Conservation (phyloP, 2,797 vertebrate species). For the Hoplostethus atlanticus region DNA sequence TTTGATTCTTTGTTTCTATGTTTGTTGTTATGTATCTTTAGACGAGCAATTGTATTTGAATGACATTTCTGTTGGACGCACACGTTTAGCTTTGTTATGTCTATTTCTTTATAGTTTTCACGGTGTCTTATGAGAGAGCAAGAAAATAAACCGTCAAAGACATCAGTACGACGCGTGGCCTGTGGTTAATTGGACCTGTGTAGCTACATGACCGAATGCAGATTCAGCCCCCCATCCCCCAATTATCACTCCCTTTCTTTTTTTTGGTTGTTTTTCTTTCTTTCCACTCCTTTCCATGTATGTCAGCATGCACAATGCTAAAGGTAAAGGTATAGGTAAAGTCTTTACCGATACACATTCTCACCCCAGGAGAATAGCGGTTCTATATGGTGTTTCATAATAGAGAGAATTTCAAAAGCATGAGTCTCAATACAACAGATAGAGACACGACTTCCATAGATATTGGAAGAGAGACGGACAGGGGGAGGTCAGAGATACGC, state of each 20-base stretch:
- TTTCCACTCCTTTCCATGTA: slow-evolving; percentile 7
- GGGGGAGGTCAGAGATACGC: slow-evolving; percentile 8
- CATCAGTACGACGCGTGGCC: too few relatives aligned
- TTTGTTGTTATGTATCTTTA: too few relatives aligned
- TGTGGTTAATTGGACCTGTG: too few relatives aligned
- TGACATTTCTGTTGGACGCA: too few relatives aligned
- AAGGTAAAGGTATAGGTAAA: neutral
- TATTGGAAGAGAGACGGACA: slow-evolving; percentile 35
- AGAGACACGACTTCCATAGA: slow-evolving; percentile 11
- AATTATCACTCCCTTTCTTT: neutral
- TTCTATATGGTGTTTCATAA: too few relatives aligned
- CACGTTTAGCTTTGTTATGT: too few relatives aligned
- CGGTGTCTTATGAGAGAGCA: too few relatives aligned
- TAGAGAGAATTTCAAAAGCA: slow-evolving; percentile 1
- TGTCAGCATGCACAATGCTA: neutral
- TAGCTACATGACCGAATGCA: neutral
- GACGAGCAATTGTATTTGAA: too few relatives aligned
- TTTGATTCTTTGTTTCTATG: too few relatives aligned
- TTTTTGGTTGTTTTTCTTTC: slow-evolving; percentile 9
- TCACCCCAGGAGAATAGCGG: slow-evolving; percentile 21
- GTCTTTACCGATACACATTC: slow-evolving; percentile 39
- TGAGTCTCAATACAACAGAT: neutral
- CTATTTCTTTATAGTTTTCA: too few relatives aligned
- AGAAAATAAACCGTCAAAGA: too few relatives aligned
- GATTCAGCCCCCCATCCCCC: neutral